Conservation (phyloP, 2,888 invertebrate genomes). For the Barypeithes pellucidus region DNA sequence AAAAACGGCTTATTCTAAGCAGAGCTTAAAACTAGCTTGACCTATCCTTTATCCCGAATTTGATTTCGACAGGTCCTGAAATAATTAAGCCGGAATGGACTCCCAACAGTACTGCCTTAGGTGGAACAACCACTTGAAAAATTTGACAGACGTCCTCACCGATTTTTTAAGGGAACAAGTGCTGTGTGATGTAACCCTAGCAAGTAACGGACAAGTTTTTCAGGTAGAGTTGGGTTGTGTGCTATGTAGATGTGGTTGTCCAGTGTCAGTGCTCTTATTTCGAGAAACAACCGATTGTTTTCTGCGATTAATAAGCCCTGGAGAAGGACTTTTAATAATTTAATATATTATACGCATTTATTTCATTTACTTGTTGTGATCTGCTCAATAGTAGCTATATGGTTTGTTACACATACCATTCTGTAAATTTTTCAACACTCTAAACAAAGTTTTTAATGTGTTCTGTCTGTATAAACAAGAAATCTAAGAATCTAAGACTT, state of each 20-base stretch:
- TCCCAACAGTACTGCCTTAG: slow-evolving; percentile 95
- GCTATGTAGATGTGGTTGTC: neutral
- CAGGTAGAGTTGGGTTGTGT: slow-evolving; percentile 45
- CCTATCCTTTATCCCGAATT: slow-evolving; percentile 13
- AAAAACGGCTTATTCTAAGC: no score
- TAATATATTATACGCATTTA: no score
- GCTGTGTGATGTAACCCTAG: slow-evolving; percentile 93
- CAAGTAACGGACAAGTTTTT: slow-evolving; percentile 92
- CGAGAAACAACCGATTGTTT: no score
- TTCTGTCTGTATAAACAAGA: slow-evolving; percentile 4
- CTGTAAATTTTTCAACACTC: slow-evolving; percentile 15
- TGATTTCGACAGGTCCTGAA: slow-evolving; percentile 53
- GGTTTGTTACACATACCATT: no score
- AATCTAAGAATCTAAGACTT: neutral
- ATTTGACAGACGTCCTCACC: slow-evolving; percentile 91
- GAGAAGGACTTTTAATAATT: no score
- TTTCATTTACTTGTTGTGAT: no score
- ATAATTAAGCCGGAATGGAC: slow-evolving; percentile 68
- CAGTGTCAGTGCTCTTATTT: no score
- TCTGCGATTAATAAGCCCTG: no score
- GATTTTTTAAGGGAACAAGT: slow-evolving; percentile 91
- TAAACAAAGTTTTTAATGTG: slow-evolving; percentile 13
- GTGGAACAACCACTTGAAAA: slow-evolving; percentile 95
- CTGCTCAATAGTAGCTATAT: no score
- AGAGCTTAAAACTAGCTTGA: no score